Evolutionary conservation across 2,113 vertebrate genomes (phyloP).

Genomic region (Thamnophis sirtalis): DNA sequence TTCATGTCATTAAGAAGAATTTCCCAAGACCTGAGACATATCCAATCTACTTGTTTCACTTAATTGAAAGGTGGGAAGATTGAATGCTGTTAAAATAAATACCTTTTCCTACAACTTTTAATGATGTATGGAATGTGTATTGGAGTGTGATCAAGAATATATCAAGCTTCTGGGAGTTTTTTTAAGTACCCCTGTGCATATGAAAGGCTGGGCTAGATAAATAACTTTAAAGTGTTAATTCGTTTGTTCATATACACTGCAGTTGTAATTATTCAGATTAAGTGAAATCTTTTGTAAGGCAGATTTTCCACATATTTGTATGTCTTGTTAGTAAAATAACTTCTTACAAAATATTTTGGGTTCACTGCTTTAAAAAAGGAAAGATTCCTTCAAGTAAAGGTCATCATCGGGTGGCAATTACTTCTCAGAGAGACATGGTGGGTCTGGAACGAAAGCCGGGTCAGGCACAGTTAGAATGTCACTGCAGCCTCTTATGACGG

Average conservation of each 20-base stretch:
- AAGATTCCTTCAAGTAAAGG: background rate
- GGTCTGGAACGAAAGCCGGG: background rate
- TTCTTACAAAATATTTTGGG: background rate
- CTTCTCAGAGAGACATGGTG: background rate
- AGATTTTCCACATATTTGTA: background rate
- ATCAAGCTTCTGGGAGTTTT: background rate
- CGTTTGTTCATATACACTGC: background rate
- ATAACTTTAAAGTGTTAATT: background rate
- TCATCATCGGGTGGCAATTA: background rate
- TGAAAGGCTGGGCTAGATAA: background rate
- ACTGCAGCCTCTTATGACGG: background rate
- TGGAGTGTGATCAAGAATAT: background rate
- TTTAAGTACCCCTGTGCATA: background rate
- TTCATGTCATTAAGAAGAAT: background rate
- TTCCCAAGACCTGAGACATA: background rate
- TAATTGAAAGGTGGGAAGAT: constrained; percentile 1
- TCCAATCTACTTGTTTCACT: background rate
- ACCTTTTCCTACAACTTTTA: background rate
- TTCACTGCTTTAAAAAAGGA: background rate
- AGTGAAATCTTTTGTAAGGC: background rate
- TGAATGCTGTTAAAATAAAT: background rate
- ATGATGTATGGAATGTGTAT: background rate
- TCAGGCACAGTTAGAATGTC: background rate
- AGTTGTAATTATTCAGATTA: background rate
- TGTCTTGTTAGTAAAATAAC: background rate